Percentiles rank a stretch among this genome's conserved stretches.
Evolutionary conservation across 2,888 invertebrate genomes (phyloP).

Genomic region (Parnassius smintheus): DNA sequence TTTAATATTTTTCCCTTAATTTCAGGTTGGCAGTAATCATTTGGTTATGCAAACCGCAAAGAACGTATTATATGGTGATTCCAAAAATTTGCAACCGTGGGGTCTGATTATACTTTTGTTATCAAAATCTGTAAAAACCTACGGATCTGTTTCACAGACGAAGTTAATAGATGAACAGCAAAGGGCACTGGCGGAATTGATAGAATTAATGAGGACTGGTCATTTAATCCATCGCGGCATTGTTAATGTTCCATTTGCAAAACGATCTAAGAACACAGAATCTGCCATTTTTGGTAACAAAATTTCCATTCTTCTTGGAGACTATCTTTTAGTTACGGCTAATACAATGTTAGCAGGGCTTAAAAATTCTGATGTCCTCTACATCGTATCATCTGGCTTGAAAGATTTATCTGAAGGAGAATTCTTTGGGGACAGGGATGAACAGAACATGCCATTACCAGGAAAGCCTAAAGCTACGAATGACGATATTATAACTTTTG

Average conservation of each 20-base stretch:
- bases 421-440: slow-evolving; percentile 88
- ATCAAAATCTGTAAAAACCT: slow-evolving; percentile 86
- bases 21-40: slow-evolving; percentile 90
- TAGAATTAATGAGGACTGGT: slow-evolving; percentile 93
- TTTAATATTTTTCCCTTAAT: slow-evolving; percentile 8
- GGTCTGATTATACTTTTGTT: slow-evolving; percentile 91
- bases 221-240: slow-evolving; percentile 89
- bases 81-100: slow-evolving; percentile 92
- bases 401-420: slow-evolving; percentile 91
- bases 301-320: slow-evolving; percentile 92
- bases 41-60: slow-evolving; percentile 93
- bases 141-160: slow-evolving; percentile 77
- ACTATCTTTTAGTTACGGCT: slow-evolving; percentile 91
- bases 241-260: slow-evolving; percentile 73
- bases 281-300: slow-evolving; percentile 94
- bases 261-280: slow-evolving; percentile 81
- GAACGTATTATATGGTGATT: slow-evolving; percentile 89
- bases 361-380: slow-evolving; percentile 86
- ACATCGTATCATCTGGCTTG: slow-evolving; percentile 89
- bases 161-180: slow-evolving; percentile 81
- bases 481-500: slow-evolving; percentile 62
- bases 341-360: slow-evolving; percentile 91
- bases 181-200: slow-evolving; percentile 82
- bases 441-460: slow-evolving; percentile 88
- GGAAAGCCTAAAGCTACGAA: slow-evolving; percentile 74